Evolutionary conservation across 2,113 vertebrate genomes (phyloP), one percentile per base, ranked within the genome.

Genomic region (Poeciliopsis prolifica): DNA sequence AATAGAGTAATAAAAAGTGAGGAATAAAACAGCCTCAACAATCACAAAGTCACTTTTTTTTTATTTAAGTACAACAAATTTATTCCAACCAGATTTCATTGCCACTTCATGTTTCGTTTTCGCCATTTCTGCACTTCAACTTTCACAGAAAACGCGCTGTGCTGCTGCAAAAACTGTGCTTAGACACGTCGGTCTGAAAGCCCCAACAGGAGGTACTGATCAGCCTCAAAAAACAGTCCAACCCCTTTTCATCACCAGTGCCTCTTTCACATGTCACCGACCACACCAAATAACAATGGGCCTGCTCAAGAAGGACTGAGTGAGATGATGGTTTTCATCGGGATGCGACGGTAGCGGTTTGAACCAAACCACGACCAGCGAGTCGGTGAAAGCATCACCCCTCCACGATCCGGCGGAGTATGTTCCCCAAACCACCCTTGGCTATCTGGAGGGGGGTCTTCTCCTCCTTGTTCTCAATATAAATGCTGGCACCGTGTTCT

Each of bases 401-500:
- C 88, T 98, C 96, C 26, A 97, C 96, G 29, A 99, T 95, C 79
- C 94, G 95, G 65, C 92, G 95, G 11, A 99, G 95, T 61, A 97
- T 33, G 61, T 93, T 93, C 31, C 93, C 95, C 82, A 99, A 91
- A 24, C 95, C 93, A 10, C 96, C 96, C 85, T 95, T 97, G 37
- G 97, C 94, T 29, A 98, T 84, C 93, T 99, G 97, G 61, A 99
- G 85, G 0, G 98, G 97, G 0, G 97, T 99, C 91, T 97, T 97
- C 85, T 97, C 95, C 87, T 99, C 97, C 89, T 98, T 98, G 91
- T 99, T 99, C 86, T 98, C 97, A 80, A 98, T 96, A 88, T 97
- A 97, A 92, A 99, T 97, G 87, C 97, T 99, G 86, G 98, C 97
- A 73, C 97, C 97, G 0, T 96, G 95, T 87, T 96, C 95, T 70